Conservation (phyloP, 2,888 invertebrate species). For the Cacoxenus indagator region DNA sequence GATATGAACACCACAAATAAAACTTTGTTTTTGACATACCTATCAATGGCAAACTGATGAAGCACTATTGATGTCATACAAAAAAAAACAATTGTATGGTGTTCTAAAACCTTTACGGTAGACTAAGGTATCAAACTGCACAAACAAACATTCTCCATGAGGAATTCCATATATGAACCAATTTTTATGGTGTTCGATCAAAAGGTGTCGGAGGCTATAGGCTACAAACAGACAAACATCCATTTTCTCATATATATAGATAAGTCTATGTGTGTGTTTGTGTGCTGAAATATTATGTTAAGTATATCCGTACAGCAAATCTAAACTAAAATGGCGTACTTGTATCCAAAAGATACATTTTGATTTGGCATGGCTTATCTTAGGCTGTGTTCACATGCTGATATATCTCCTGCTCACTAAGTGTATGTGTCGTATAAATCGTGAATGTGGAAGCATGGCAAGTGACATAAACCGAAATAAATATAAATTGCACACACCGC, state of each 20-base stretch:
- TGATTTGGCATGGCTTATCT: constrained; percentile 61
- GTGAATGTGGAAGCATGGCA: not conserved
- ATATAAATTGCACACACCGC: constrained; percentile 15
- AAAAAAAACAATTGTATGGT: too few relatives aligned
- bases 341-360: constrained; percentile 55
- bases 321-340: constrained; percentile 56
- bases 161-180: too few relatives aligned
- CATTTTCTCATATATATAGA: constrained; percentile 24
- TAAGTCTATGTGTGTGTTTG: constrained; percentile 30
- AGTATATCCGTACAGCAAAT: constrained; percentile 49
- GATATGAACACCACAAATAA: too few relatives aligned
- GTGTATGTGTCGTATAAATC: constrained; percentile 30
- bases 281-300: constrained; percentile 33
- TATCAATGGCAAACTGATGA: too few relatives aligned
- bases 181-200: too few relatives aligned
- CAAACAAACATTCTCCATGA: too few relatives aligned
- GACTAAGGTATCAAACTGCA: too few relatives aligned
- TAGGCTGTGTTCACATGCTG: constrained; percentile 27
- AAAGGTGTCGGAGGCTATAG: too few relatives aligned
- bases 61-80: too few relatives aligned
- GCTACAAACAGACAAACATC: too few relatives aligned
- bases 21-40: too few relatives aligned
- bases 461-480: constrained; percentile 6
- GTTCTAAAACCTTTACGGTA: too few relatives aligned
- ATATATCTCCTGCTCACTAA: constrained; percentile 21